phyloP scores from a whole-genome alignment of 2,113 vertebrate genomes.

The Epinephelus fuscoguttatus region DNA sequence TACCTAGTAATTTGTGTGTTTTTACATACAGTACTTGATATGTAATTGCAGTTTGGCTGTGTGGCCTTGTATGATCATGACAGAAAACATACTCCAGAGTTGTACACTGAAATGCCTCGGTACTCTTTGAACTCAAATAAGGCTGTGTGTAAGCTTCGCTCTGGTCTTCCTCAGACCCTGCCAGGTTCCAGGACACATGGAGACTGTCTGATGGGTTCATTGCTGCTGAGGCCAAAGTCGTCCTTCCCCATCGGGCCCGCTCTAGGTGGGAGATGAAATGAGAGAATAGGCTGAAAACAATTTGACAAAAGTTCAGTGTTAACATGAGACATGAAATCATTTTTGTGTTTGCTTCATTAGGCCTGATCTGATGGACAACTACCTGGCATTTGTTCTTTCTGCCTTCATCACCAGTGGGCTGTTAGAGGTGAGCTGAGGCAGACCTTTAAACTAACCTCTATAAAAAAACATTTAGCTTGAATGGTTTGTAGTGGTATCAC shows the following conservation, averaged over 20 bases:
- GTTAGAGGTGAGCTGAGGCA: conserved; percentile 88
- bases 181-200: conserved; percentile 97
- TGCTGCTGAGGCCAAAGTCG: conserved; percentile 96
- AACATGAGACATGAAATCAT: background rate
- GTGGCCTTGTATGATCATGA: background rate
- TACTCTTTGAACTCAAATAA: background rate
- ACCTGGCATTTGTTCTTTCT: conserved; percentile 95
- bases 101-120: background rate
- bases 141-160: conserved; percentile 4
- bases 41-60: background rate
- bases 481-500: background rate
- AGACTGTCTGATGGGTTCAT: conserved; percentile 97
- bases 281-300: background rate
- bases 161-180: conserved; percentile 86
- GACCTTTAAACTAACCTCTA: background rate
- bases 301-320: background rate
- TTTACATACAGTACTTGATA: background rate
- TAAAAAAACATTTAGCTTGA: background rate
- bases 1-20: background rate
- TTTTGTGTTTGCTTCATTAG: conserved; percentile 75
- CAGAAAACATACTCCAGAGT: background rate
- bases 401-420: conserved; percentile 96
- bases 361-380: conserved; percentile 99
- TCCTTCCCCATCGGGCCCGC: conserved; percentile 95
- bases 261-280: conserved; percentile 86